phyloP scores from a whole-genome alignment of 2,113 vertebrate species.

The Anthoscopus minutus region DNA sequence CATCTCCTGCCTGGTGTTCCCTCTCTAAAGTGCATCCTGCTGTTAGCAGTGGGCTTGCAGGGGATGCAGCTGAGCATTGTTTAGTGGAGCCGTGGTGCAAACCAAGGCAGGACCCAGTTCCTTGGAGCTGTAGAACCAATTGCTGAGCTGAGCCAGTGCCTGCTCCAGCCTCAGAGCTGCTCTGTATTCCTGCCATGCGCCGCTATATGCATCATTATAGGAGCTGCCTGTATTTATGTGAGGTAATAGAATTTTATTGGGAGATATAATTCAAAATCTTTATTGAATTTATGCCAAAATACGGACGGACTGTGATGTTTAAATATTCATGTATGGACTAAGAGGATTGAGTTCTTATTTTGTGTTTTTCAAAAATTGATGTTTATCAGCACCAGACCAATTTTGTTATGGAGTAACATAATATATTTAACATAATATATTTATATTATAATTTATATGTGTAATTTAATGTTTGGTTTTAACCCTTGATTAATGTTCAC shows the following conservation, averaged over 20 bases:
- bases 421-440: background rate
- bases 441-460: background rate
- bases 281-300: background rate
- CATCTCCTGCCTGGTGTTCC: background rate
- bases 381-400: background rate
- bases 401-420: background rate
- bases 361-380: background rate
- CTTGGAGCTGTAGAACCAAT: constrained; percentile 12
- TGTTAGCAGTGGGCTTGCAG: constrained; percentile 37
- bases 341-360: background rate
- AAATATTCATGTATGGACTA: background rate
- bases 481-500: background rate
- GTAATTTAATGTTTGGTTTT: background rate
- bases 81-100: constrained; percentile 20
- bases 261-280: background rate
- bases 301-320: background rate
- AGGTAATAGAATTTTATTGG: constrained; percentile 61
- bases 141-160: background rate
- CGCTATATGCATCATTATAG: constrained; percentile 57
- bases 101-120: background rate
- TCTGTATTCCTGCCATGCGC: constrained; percentile 30
- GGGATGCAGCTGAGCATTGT: constrained; percentile 20
- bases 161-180: background rate
- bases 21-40: constrained; percentile 61
- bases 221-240: constrained; percentile 56